A percentile compares a stretch with the other conserved stretches of the same genome.
These are phyloP conservation scores for Dascyllus trimaculatus DNA, from an alignment of 2,113 vertebrate species.

Conservation along the genomic window DNA sequence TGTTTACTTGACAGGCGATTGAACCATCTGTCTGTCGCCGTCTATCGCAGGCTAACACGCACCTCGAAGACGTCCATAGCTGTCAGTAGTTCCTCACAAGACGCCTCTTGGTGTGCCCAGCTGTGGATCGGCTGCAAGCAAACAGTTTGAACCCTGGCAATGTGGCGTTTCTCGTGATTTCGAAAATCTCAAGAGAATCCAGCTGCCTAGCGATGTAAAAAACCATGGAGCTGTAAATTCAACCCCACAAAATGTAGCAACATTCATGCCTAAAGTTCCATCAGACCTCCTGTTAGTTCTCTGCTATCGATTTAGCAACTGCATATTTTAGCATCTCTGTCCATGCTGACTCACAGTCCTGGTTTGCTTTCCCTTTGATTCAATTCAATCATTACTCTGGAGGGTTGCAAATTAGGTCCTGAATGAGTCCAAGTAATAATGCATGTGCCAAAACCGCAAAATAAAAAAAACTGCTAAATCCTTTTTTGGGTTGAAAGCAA, in stretches of 20 bases:
- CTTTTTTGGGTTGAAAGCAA: background rate
- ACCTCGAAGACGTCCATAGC: too few species aligned
- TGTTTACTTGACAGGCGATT: too few species aligned
- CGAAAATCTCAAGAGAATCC: too few species aligned
- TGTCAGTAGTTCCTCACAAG: too few species aligned
- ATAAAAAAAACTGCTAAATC: background rate
- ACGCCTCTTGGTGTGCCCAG: too few species aligned
- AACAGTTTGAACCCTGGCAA: too few species aligned
- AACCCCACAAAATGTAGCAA: background rate
- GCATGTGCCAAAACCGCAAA: slow-evolving; percentile 10
- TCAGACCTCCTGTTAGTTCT: background rate
- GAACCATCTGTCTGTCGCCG: too few species aligned
- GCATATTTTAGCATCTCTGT: slow-evolving; percentile 1
- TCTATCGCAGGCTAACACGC: too few species aligned
- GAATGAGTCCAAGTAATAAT: background rate
- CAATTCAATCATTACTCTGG: background rate
- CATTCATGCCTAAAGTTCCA: background rate
- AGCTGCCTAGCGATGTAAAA: too few species aligned
- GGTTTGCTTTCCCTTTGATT: slow-evolving; percentile 2
- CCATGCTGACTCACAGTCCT: background rate
- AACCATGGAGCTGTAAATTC: background rate
- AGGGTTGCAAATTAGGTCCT: slow-evolving; percentile 1
- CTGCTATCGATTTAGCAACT: background rate
- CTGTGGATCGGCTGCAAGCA: too few species aligned
- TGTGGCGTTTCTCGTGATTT: too few species aligned